Percentiles rank a stretch among this genome's conserved stretches.
Evolutionary conservation across 2,888 invertebrate genomes (phyloP).

Genomic region (Schizaphis graminum): DNA sequence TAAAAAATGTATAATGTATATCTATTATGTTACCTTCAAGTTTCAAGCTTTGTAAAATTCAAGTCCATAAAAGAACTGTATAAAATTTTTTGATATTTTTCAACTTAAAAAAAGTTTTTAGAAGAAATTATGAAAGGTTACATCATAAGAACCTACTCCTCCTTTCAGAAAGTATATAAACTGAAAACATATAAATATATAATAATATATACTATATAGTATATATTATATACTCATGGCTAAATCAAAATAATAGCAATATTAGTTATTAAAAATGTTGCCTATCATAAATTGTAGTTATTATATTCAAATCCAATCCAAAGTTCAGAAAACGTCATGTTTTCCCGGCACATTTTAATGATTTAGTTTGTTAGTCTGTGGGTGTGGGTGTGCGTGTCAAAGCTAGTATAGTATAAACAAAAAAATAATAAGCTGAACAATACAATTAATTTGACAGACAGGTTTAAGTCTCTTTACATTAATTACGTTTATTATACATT

Average conservation of each 20-base stretch:
- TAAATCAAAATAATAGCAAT: not conserved
- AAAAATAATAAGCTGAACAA: not conserved
- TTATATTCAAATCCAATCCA: not conserved
- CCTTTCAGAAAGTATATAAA: not conserved
- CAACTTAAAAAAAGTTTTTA: not conserved
- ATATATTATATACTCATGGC: too few species aligned
- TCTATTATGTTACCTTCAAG: too few species aligned
- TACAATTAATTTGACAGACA: slow-evolving; percentile 30
- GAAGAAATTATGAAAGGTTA: not conserved
- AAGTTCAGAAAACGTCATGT: not conserved
- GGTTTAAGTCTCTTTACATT: not conserved
- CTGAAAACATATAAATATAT: not conserved
- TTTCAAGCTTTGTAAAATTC: not conserved
- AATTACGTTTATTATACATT: not conserved
- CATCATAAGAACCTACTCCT: not conserved
- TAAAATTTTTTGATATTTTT: not conserved
- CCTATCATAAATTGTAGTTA: not conserved
- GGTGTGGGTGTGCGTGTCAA: not conserved
- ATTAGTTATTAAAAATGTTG: not conserved
- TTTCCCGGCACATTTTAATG: not conserved
- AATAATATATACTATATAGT: too few species aligned
- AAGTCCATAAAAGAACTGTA: not conserved
- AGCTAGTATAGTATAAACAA: not conserved
- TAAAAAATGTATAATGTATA: not conserved
- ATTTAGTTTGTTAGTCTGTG: not conserved